Evolutionary conservation across 30 jellyfish, hydroid and myxozoan genomes (phyloP).

Genomic region (Hydractinia symbiolongicarpus): DNA sequence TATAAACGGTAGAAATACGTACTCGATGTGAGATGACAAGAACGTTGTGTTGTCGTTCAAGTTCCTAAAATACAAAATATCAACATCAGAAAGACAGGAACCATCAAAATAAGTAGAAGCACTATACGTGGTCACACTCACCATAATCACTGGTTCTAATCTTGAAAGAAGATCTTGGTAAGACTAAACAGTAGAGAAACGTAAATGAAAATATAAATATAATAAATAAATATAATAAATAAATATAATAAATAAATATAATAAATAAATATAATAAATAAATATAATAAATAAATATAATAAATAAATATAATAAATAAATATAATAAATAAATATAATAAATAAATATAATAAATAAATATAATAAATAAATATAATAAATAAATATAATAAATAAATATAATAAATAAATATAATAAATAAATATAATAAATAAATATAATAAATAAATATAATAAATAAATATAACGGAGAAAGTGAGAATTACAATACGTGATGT

Average conservation of each 20-base stretch:
- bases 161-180: slow-evolving; percentile 82
- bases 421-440: not conserved
- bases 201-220: not conserved
- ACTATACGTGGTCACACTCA: slow-evolving; percentile 20
- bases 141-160: slow-evolving; percentile 90
- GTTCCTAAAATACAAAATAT: slow-evolving; percentile 43
- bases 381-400: not conserved
- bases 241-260: too few relatives aligned
- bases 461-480: too few relatives aligned
- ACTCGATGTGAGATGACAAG: slow-evolving; percentile 81
- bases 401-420: not conserved
- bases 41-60: slow-evolving; percentile 82
- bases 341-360: not conserved
- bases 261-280: too few relatives aligned
- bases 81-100: slow-evolving; percentile 4
- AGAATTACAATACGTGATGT: not conserved
- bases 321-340: not conserved
- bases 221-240: not conserved
- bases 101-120: not conserved
- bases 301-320: not conserved
- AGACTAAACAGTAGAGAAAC: slow-evolving; percentile 34
- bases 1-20: not conserved
- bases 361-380: not conserved
- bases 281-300: too few relatives aligned
- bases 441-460: too few relatives aligned